Conservation (phyloP, 2,113 vertebrate species). For the Leptocoma aspasia region DNA sequence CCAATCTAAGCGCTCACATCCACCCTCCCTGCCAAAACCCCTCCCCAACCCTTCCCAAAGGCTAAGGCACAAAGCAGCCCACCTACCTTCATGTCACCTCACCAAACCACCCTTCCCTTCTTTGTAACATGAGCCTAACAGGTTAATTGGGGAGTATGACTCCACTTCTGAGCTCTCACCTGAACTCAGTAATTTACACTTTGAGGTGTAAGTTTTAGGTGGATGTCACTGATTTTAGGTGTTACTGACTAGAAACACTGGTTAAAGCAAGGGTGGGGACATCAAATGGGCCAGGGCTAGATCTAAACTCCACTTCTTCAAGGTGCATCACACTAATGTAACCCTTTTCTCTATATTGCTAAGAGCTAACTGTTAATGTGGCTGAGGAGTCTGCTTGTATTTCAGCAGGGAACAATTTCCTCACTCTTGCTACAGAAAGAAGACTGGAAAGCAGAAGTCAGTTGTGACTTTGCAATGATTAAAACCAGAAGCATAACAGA, state of each 20-base stretch:
- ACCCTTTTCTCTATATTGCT: not conserved
- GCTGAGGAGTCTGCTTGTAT: not conserved
- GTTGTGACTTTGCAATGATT: not conserved
- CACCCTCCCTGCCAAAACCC: fast-evolving
- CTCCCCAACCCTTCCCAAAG: not conserved
- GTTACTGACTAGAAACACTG: not conserved
- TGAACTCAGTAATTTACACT: not conserved
- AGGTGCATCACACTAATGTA: not conserved
- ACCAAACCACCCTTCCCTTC: not conserved
- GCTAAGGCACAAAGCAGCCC: not conserved
- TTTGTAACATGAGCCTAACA: not conserved
- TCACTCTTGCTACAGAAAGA: not conserved
- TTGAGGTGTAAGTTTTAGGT: not conserved
- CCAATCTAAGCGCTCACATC: not conserved
- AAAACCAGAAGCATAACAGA: not conserved
- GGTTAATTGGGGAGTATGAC: not conserved
- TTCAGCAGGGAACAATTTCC: not conserved
- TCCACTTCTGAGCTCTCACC: not conserved
- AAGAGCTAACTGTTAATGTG: not conserved
- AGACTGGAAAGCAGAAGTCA: not conserved
- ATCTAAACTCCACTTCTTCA: not conserved
- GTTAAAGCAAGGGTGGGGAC: not conserved
- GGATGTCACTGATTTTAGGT: not conserved
- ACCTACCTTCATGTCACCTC: not conserved
- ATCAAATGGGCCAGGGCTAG: not conserved